Evolutionary conservation across 1,140 invertebrate species (phyloP).

Genomic region (Drosophila tani): DNA sequence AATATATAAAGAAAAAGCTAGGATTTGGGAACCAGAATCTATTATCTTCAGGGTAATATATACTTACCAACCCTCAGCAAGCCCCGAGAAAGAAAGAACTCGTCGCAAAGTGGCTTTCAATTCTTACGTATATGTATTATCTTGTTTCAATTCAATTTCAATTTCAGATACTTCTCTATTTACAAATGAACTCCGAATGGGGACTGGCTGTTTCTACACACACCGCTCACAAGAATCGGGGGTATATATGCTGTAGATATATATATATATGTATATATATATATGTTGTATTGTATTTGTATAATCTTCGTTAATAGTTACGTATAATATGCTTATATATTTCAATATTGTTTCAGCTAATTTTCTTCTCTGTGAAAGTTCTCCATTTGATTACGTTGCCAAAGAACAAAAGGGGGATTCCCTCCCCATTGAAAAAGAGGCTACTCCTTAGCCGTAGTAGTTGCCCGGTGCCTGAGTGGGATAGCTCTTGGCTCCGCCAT

Average conservation of each 20-base stretch:
- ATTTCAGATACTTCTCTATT: slow-evolving; percentile 56
- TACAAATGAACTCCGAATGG: slow-evolving; percentile 67
- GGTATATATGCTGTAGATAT: slow-evolving; percentile 30
- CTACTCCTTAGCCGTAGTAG: slow-evolving; percentile 53
- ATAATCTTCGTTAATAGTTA: slow-evolving; percentile 49
- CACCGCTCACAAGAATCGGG: slow-evolving; percentile 23
- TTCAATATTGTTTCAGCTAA: slow-evolving; percentile 52
- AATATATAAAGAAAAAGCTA: too few species aligned
- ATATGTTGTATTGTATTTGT: slow-evolving; percentile 51
- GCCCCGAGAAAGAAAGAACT: neutral
- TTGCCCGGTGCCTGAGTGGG: slow-evolving; percentile 76
- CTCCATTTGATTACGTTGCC: slow-evolving; percentile 65
- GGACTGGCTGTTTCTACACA: slow-evolving; percentile 6
- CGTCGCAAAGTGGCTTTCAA: slow-evolving; percentile 61
- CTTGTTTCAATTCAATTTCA: slow-evolving; percentile 36
- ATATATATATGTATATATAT: slow-evolving; percentile 35
- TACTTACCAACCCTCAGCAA: neutral
- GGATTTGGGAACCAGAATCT: too few species aligned
- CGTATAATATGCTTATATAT: slow-evolving; percentile 50
- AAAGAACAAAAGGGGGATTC: slow-evolving; percentile 15
- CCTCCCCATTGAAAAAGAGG: neutral
- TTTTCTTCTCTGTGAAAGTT: slow-evolving; percentile 48
- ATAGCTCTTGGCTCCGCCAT: slow-evolving; percentile 66
- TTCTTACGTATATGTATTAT: slow-evolving; percentile 68
- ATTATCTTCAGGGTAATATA: too few species aligned